A percentile compares a stretch with the other conserved stretches of the same genome.
phyloP scores from a whole-genome alignment of 2,888 invertebrate genomes.

The Synanthedon tipuliformis region DNA sequence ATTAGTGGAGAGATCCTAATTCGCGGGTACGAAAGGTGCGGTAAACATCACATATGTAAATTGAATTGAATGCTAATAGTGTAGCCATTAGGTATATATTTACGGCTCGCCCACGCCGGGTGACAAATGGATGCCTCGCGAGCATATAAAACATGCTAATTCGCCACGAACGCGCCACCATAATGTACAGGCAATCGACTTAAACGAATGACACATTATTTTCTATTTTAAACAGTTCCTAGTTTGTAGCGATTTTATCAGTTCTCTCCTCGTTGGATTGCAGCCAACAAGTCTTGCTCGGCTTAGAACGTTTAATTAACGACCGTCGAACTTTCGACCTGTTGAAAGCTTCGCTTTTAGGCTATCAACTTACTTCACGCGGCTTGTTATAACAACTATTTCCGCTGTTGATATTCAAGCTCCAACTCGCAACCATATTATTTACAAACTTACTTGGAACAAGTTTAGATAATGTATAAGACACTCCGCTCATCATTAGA shows the following conservation, averaged over 20 bases:
- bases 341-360: constrained; percentile 60
- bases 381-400: constrained; percentile 3
- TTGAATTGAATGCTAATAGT: constrained; percentile 34
- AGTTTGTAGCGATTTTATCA: constrained; percentile 59
- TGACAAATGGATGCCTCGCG: constrained; percentile 31
- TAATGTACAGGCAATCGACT: constrained; percentile 16
- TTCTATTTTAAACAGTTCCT: constrained; percentile 30
- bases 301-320: constrained; percentile 67
- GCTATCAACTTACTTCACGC: constrained; percentile 43
- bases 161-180: constrained; percentile 24
- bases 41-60: constrained; percentile 32
- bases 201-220: constrained; percentile 33
- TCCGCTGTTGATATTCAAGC: not conserved
- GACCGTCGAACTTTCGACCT: constrained; percentile 66
- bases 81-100: constrained; percentile 18
- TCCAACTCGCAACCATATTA: too few relatives aligned
- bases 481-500: too few relatives aligned
- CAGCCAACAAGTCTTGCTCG: constrained; percentile 49
- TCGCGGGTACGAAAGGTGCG: constrained; percentile 20
- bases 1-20: constrained; percentile 39
- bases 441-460: too few relatives aligned
- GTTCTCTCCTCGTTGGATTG: constrained; percentile 45
- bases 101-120: constrained; percentile 25
- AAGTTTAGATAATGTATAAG: too few relatives aligned
- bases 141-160: constrained; percentile 36